phyloP scores from a whole-genome alignment of 2,888 invertebrate genomes.

The Tenthredo scrophulariae region DNA sequence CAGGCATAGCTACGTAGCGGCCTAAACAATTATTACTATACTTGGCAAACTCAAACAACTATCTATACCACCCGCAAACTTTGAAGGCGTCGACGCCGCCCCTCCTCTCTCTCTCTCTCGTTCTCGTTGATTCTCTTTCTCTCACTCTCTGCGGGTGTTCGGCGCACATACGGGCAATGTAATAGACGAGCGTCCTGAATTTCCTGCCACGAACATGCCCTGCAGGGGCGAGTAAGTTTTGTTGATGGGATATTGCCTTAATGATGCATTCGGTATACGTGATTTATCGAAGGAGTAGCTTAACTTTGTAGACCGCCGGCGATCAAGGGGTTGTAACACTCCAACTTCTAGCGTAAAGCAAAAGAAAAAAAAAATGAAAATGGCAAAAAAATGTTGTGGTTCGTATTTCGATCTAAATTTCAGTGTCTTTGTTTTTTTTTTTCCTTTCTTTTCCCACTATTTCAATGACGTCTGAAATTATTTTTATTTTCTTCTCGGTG shows the following conservation, averaged over 20 bases:
- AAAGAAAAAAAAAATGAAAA: background rate
- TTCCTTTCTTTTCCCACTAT: background rate
- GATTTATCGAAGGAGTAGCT: conserved; percentile 14
- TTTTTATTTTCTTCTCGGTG: background rate
- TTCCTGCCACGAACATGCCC: conserved; percentile 13
- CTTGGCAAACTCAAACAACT: conserved; percentile 67
- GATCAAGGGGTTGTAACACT: background rate
- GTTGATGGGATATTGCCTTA: conserved; percentile 40
- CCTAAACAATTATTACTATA: conserved; percentile 68
- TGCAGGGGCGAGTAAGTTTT: conserved; percentile 15
- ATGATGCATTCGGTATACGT: conserved; percentile 32
- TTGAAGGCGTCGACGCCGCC: background rate
- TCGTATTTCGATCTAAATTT: background rate
- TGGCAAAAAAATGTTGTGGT: background rate
- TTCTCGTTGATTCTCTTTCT: background rate
- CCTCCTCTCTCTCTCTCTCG: conserved; percentile 5
- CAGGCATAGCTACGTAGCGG: conserved; percentile 44
- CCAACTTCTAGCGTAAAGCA: background rate
- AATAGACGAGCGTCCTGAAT: background rate
- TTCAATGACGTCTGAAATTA: background rate
- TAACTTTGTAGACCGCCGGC: background rate
- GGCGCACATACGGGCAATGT: background rate
- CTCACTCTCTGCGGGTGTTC: conserved; percentile 16
- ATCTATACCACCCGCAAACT: conserved; percentile 45
- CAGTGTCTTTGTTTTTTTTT: background rate